Base-by-base conservation (phyloP, 2,113 vertebrate species). In the Hyla sarda region DNA sequence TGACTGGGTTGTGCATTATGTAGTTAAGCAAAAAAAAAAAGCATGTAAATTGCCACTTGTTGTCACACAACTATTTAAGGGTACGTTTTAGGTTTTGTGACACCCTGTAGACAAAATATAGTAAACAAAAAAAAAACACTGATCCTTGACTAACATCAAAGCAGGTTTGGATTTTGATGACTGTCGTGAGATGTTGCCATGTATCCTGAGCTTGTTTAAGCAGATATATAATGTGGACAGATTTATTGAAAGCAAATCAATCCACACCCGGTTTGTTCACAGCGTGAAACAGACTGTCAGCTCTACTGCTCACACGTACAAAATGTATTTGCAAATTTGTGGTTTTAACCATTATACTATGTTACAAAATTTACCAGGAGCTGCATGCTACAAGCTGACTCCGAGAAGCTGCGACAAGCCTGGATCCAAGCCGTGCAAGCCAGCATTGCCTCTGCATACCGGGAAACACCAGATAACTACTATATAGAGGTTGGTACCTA, bases 381-480 rank as follows among this genome's bases (percentile, higher is more conserved):
- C 93, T 99, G 98, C 87, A 99, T 99, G 96, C 94, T 99, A 56
- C 98, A 99, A 93, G 98, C 98, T 0, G 98, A 99, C 90, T 99
- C 97, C 0, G 98, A 99, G 93, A 98, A 96, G 89, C 94, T 99
- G 11, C 92, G 98, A 12, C 97, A 96, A 84, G 94, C 96, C 1
- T 99, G 98, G 98, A 98, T 99, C 79, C 98, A 97, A 82, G 98
- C 98, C 0, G 98, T 99, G 30, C 98, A 99, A 41, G 98, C 98
- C 1, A 99, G 98, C 94, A 99, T 99, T 0, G 98, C 98, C 21
- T 98, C 98, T 0, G 98, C 98, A 0, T 99, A 98, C 93, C 91
- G 97, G 34, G 98, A 98, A 91, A 98, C 96, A 69, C 97, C 98
- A 0, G 98, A 99, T 91, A 95, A 95, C 87, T 96, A 92, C 90